These are phyloP conservation scores for Gyps fulvus DNA, from an alignment of 2,113 vertebrate genomes.

Conservation along the genomic window DNA sequence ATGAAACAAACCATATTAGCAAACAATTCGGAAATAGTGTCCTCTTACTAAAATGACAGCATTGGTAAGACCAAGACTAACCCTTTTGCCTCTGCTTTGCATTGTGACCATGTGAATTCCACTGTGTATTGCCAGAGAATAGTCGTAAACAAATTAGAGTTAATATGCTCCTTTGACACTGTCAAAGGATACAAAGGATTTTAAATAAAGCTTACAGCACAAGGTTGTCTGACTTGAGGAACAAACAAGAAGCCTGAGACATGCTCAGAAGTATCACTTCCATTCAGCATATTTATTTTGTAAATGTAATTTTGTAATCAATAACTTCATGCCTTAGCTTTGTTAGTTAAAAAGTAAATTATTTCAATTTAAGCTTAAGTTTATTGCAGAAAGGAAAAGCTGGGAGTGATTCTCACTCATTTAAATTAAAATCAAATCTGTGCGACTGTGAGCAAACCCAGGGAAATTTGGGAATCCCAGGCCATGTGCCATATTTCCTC, in stretches of 20 bases:
- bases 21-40: neutral
- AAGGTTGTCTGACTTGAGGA: neutral
- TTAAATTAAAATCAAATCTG: neutral
- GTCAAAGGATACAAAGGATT: neutral
- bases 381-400: neutral
- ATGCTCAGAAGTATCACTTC: neutral
- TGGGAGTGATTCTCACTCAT: neutral
- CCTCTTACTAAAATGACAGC: neutral
- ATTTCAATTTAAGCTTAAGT: neutral
- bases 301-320: neutral
- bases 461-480: neutral
- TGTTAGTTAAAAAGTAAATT: neutral
- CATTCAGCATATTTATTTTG: neutral
- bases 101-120: neutral
- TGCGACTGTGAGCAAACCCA: neutral
- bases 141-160: neutral
- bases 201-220: neutral
- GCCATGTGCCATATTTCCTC: accelerated
- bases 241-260: neutral
- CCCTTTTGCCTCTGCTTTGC: neutral
- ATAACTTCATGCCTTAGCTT: neutral
- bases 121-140: neutral
- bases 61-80: neutral
- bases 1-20: conserved; percentile 27
- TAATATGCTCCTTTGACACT: neutral